Conservation (phyloP, 2,888 invertebrate species). For the Adineta ricciae region DNA sequence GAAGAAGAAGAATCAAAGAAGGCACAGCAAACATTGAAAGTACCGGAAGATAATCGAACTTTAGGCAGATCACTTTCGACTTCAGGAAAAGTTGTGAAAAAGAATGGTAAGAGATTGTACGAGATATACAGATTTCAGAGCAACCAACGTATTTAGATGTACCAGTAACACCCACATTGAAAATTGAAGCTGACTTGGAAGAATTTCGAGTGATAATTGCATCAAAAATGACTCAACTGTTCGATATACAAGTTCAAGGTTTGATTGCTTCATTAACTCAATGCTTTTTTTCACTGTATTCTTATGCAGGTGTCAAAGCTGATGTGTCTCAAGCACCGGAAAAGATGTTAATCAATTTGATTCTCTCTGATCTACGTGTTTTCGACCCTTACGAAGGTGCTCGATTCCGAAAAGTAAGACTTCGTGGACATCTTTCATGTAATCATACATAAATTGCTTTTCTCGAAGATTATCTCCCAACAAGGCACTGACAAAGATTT, state of each 20-base stretch:
- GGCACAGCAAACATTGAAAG: not conserved
- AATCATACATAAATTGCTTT: no score
- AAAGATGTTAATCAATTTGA: conserved; percentile 65
- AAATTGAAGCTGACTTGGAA: conserved; percentile 65
- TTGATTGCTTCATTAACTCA: no score
- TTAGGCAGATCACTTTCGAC: not conserved
- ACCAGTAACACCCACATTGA: conserved; percentile 49
- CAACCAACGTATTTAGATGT: not conserved
- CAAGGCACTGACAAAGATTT: conserved; percentile 58
- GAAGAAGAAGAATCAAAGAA: not conserved
- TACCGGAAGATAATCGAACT: not conserved
- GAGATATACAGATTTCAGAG: not conserved
- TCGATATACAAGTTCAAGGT: conserved; percentile 58
- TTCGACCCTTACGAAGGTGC: conserved; percentile 66
- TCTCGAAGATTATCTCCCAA: conserved; percentile 73
- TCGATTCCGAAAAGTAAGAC: conserved; percentile 64
- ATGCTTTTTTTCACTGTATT: not conserved
- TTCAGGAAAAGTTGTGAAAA: not conserved
- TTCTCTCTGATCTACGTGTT: conserved; percentile 65
- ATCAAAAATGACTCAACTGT: conserved; percentile 61
- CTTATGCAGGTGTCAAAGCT: conserved; percentile 59
- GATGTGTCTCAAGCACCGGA: conserved; percentile 66
- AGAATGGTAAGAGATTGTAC: not conserved
- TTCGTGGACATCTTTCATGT: no score
- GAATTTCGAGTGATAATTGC: conserved; percentile 55